Conservation (phyloP, 2,113 vertebrate genomes). For the Phoxinus phoxinus region DNA sequence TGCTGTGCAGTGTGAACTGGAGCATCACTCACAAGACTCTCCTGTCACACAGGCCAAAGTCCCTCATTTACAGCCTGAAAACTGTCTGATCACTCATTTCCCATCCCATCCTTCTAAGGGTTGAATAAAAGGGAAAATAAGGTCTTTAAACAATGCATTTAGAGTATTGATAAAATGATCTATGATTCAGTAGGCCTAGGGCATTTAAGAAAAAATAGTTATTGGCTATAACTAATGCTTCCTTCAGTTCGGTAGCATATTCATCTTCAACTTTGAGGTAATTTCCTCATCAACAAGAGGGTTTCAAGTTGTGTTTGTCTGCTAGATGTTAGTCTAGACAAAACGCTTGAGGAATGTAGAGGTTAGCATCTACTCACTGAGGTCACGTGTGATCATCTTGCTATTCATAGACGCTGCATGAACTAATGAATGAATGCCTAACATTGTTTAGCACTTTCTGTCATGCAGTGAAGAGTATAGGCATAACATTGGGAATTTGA, state of each 20-base stretch:
- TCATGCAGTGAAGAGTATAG: not conserved
- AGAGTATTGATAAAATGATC: not conserved
- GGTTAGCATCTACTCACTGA: conserved; percentile 5
- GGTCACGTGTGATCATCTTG: not conserved
- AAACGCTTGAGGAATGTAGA: conserved; percentile 6
- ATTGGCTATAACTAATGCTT: not conserved
- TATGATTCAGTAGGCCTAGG: not conserved
- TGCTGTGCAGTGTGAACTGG: conserved; percentile 12
- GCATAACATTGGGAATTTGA: not conserved
- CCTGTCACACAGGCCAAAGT: conserved; percentile 69
- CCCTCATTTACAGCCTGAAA: conserved; percentile 55
- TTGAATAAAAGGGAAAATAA: not conserved
- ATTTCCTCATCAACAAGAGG: not conserved
- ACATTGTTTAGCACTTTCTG: not conserved
- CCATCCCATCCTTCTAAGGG: not conserved
- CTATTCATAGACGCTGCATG: not conserved
- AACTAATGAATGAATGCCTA: not conserved
- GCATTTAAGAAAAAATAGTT: not conserved
- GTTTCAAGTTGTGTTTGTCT: not conserved
- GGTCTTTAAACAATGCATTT: not conserved
- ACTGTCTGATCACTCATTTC: not conserved
- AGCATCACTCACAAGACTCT: conserved; percentile 67
- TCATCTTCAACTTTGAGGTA: not conserved
- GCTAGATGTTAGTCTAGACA: conserved; percentile 7
- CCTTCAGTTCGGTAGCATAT: not conserved